Conservation (phyloP, 2,113 vertebrate species). For the Passer montanus region DNA sequence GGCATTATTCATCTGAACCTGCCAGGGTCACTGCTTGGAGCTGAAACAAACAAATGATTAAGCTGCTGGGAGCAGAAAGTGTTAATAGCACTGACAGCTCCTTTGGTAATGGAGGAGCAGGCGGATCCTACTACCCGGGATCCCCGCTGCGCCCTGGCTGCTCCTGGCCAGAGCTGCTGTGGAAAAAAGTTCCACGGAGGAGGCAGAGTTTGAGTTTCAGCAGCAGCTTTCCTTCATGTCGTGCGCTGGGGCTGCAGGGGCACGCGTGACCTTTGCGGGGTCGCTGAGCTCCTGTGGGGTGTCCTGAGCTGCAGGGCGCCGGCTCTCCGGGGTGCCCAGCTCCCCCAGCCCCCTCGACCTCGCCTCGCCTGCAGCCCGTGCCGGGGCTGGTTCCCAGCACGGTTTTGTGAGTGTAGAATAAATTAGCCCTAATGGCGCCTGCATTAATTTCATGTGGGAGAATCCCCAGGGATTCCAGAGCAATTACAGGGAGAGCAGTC, state of each 20-base stretch:
- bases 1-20: neutral
- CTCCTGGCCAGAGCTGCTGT: neutral
- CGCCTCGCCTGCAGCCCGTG: neutral
- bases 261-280: rapidly evolving
- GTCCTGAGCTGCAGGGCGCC: neutral
- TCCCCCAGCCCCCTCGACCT: rapidly evolving
- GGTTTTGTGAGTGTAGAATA: neutral
- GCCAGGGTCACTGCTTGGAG: neutral
- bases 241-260: rapidly evolving
- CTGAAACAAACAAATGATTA: neutral
- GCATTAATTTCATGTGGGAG: conserved; percentile 54
- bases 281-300: neutral
- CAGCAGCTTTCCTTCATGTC: rapidly evolving
- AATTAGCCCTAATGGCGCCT: conserved; percentile 41
- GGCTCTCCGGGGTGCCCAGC: neutral
- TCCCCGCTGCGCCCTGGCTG: neutral
- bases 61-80: neutral
- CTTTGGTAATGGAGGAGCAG: neutral
- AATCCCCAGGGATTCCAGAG: conserved; percentile 37
- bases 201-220: neutral
- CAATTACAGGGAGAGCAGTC: conserved; percentile 11
- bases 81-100: neutral
- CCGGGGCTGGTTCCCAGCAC: neutral
- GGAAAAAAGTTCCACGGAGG: neutral
- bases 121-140: neutral